Percentiles rank a stretch among this genome's conserved stretches.
phyloP scores from a whole-genome alignment of 2,888 invertebrate species.

The Cantharis rustica region DNA sequence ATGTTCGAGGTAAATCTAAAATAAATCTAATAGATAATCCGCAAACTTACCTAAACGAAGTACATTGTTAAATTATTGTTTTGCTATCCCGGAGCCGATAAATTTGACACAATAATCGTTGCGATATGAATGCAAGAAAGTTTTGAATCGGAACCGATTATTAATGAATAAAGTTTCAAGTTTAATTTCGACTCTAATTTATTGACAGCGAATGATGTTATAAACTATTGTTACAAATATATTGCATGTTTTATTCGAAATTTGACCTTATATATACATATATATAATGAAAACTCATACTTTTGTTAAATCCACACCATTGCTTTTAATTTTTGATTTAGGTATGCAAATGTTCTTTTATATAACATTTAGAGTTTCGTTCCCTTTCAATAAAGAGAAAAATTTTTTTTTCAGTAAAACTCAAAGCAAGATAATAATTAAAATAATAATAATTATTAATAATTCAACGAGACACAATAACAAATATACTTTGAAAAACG shows the following conservation, averaged over 20 bases:
- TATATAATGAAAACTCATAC: not conserved
- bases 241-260: slow-evolving; percentile 34
- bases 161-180: slow-evolving; percentile 32
- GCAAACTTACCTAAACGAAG: slow-evolving; percentile 4
- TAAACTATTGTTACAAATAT: slow-evolving; percentile 39
- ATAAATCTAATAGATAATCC: not conserved
- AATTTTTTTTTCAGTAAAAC: not conserved
- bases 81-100: slow-evolving; percentile 8
- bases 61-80: slow-evolving; percentile 5
- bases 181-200: slow-evolving; percentile 35
- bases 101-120: slow-evolving; percentile 18
- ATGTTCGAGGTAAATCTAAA: slow-evolving; percentile 51
- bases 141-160: slow-evolving; percentile 30
- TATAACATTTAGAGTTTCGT: too few species aligned
- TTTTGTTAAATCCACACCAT: not conserved
- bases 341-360: not conserved
- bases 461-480: not conserved
- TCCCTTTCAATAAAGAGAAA: too few species aligned
- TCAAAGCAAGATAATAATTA: not conserved
- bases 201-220: slow-evolving; percentile 38
- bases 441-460: not conserved
- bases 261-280: not conserved
- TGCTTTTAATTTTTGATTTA: not conserved
- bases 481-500: not conserved
- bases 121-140: slow-evolving; percentile 18